Evolutionary conservation across 2,113 vertebrate species (phyloP).

Genomic region (Nerophis lumbriciformis): DNA sequence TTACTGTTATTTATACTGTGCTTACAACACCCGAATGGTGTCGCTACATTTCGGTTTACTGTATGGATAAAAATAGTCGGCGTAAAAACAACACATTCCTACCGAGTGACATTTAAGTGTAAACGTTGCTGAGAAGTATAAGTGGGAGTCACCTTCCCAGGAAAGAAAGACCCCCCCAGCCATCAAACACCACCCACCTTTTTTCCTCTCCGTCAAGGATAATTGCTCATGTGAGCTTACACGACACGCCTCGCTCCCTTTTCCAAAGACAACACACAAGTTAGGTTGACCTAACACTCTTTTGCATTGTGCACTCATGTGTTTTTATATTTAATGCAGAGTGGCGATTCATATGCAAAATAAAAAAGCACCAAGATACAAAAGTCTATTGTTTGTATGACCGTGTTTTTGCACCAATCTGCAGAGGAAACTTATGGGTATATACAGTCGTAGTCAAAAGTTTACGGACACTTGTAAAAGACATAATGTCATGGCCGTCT

Average conservation of each 20-base stretch:
- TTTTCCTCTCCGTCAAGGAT: slow-evolving; percentile 52
- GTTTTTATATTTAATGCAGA: too few relatives aligned
- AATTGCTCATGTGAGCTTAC: slow-evolving; percentile 68
- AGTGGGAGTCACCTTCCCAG: slow-evolving; percentile 60
- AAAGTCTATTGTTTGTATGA: too few relatives aligned
- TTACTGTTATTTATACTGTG: slow-evolving; percentile 17
- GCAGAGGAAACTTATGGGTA: too few relatives aligned
- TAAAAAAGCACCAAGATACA: too few relatives aligned
- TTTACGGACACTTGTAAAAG: too few relatives aligned
- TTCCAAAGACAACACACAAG: slow-evolving; percentile 59
- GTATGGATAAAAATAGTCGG: slow-evolving; percentile 61
- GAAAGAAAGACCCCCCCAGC: slow-evolving; percentile 23
- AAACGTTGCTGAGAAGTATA: slow-evolving; percentile 58
- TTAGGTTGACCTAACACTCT: slow-evolving; percentile 50
- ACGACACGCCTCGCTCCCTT: slow-evolving; percentile 51
- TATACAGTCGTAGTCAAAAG: too few relatives aligned
- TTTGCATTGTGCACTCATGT: too few relatives aligned
- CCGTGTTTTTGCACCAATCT: too few relatives aligned
- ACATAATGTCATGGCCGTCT: too few relatives aligned
- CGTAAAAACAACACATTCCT: slow-evolving; percentile 65
- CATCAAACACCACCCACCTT: not conserved
- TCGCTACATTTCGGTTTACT: slow-evolving; percentile 47
- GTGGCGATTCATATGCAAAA: too few relatives aligned
- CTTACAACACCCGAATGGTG: slow-evolving; percentile 26
- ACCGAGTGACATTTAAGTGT: slow-evolving; percentile 54